A percentile compares a stretch with the other conserved stretches of the same genome.
phyloP scores from a whole-genome alignment of 2,113 vertebrate genomes.

The Plecotus auritus region DNA sequence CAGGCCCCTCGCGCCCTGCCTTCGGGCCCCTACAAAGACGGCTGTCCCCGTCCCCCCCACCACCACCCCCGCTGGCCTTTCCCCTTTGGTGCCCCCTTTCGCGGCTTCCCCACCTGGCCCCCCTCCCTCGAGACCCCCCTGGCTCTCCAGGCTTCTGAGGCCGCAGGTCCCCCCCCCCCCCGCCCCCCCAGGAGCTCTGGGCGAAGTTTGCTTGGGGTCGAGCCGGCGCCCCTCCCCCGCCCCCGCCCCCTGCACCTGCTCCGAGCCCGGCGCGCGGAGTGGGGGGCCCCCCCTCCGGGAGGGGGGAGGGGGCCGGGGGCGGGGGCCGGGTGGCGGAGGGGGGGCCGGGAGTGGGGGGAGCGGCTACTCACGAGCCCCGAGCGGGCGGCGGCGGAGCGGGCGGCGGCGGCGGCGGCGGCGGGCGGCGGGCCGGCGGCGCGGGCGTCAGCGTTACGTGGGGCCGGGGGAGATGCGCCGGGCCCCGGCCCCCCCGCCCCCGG shows the following conservation, averaged over 20 bases:
- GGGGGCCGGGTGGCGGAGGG: conserved; percentile 39
- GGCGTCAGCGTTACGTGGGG: conserved; percentile 74
- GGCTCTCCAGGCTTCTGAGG: not conserved
- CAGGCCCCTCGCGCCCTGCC: conserved; percentile 64
- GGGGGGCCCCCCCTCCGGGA: conserved; percentile 37
- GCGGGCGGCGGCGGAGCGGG: conserved; percentile 63
- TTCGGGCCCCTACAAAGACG: conserved; percentile 73
- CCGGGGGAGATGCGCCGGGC: conserved; percentile 73
- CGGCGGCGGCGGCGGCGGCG: conserved; percentile 58
- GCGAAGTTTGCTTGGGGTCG: conserved; percentile 71
- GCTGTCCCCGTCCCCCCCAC: conserved; percentile 13
- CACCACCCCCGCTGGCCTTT: conserved; percentile 81
- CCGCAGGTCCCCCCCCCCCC: conserved; percentile 40
- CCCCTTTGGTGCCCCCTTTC: conserved; percentile 70
- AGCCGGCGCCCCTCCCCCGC: conserved; percentile 62
- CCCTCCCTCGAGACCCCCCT: not conserved
- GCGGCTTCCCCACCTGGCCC: conserved; percentile 47
- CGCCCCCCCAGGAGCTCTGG: conserved; percentile 57
- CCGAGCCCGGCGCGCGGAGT: conserved; percentile 49
- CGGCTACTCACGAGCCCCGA: conserved; percentile 63
- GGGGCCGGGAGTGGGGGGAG: conserved; percentile 51
- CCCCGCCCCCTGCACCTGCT: conserved; percentile 64
- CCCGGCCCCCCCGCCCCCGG: conserved; percentile 65
- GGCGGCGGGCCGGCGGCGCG: conserved; percentile 73
- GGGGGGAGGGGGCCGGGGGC: conserved; percentile 42